A percentile compares a stretch with the other conserved stretches of the same genome.
These are phyloP conservation scores for Eulemur albifrons DNA, from an alignment of 2,797 vertebrate species.

Conservation along the genomic window DNA sequence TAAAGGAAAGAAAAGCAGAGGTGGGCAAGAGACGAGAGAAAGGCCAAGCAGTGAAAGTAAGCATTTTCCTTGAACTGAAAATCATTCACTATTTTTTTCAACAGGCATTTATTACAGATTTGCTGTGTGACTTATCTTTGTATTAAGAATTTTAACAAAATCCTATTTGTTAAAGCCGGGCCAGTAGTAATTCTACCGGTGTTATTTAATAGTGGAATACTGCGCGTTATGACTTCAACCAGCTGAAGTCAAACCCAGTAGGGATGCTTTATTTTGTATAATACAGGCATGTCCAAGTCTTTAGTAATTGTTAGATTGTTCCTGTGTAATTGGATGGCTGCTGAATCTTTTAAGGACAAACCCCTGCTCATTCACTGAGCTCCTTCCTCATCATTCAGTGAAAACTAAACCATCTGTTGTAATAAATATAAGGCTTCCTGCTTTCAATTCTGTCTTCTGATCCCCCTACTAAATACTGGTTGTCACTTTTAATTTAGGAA, in stretches of 20 bases:
- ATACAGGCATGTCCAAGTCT: constrained; percentile 37
- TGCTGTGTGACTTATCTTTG: constrained; percentile 6
- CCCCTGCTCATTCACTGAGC: constrained; percentile 46
- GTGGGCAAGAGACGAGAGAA: background rate
- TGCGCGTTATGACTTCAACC: constrained; percentile 7
- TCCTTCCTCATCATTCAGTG: constrained; percentile 67
- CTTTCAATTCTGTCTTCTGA: constrained; percentile 62
- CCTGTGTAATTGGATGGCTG: constrained; percentile 58
- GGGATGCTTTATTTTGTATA: constrained; percentile 38
- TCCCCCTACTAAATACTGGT: constrained; percentile 66
- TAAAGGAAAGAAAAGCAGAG: background rate
- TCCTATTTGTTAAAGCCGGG: constrained; percentile 13
- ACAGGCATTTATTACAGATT: constrained; percentile 17
- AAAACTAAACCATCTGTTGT: constrained; percentile 74
- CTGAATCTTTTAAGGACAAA: constrained; percentile 66
- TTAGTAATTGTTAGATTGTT: constrained; percentile 8
- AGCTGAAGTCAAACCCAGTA: constrained; percentile 37
- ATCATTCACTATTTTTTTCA: constrained; percentile 1
- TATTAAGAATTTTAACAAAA: constrained; percentile 38
- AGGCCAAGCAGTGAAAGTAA: background rate
- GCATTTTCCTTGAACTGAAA: constrained; percentile 17
- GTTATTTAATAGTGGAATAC: constrained; percentile 30
- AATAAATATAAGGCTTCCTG: constrained; percentile 42
- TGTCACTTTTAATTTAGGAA: constrained; percentile 78
- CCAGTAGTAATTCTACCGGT: background rate